Evolutionary conservation across 2,797 vertebrate species (phyloP), one percentile per base, ranked within the genome.

Genomic region (Petrocephalus sullivani): DNA sequence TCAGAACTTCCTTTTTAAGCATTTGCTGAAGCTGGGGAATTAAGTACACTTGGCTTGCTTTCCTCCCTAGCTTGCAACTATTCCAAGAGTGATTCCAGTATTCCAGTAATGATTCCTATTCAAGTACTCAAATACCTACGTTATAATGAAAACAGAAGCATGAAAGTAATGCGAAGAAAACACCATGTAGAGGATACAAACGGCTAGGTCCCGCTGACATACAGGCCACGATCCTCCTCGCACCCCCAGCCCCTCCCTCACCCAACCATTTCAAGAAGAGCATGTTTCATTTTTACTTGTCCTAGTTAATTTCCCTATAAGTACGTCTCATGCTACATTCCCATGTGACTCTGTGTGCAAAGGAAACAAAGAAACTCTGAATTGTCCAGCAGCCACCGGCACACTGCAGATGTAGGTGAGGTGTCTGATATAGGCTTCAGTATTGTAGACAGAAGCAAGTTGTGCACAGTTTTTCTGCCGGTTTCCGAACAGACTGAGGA

Each of bases 391-490:
- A 81, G n/a, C 19, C 16, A 46, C 6, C 28, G 37, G 75, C n/a
- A 21, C 16, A 46, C 75, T 46, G 75, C 49, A 51, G 16, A 46
- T 81, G 16, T 23, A 51, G 19, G 78, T 51, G 19, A 82, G 78
- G 4, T 23, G 82, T 85, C 82, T 54, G 82, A 85, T 85, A 51
- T 85, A 51, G 82, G 10, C n/a, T 51, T 46, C 78, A 82, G 78
- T 8, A 82, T 51, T 82, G 46, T 82, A 46, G 46, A 51, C 78
- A 82, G 46, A 85, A 23, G 49, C 46, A 82, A 53, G 37, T 51
- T 6, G 28, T 56, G 28, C 53, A 33, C 0, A 14, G 23, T 53
- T 14, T 37, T 12, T 33, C 28, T 56, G 51, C 83, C 28, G 23
- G 21, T 28, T 57, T 85, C 23, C 51, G 51, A 83, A 54, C 81